Evolutionary conservation across 2,888 invertebrate genomes (phyloP).

Genomic region (Brenthis daphne): DNA sequence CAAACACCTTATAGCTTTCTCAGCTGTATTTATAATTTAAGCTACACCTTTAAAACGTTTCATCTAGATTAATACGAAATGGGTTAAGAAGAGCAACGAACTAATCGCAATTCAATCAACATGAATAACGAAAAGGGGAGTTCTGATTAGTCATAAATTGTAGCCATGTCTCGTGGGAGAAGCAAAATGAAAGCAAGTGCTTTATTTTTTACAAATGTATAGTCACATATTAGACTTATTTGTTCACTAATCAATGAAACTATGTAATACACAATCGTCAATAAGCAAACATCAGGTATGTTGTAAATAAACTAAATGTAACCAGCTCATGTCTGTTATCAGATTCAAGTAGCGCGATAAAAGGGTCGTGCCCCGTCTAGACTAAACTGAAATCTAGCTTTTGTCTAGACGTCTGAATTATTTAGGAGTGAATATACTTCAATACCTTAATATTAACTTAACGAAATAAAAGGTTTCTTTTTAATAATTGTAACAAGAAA

Average conservation of each 20-base stretch:
- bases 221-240: background rate
- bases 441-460: constrained; percentile 28
- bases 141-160: no score
- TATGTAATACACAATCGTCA: background rate
- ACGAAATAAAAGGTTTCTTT: constrained; percentile 1
- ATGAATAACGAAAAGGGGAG: no score
- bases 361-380: constrained; percentile 75
- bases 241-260: background rate
- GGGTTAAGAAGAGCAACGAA: no score
- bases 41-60: no score
- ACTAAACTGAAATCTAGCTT: constrained; percentile 57
- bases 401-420: constrained; percentile 68
- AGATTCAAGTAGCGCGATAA: constrained; percentile 38
- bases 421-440: constrained; percentile 44
- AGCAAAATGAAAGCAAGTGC: no score
- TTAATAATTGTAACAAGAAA: background rate
- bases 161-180: no score
- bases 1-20: no score
- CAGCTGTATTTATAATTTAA: no score
- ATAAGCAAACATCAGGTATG: background rate
- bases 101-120: no score
- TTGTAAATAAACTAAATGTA: constrained; percentile 27
- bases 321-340: constrained; percentile 21
- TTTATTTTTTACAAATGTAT: no score
- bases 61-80: no score